Evolutionary conservation across 2,888 invertebrate genomes (phyloP).

Genomic region (Drosophila colorata): DNA sequence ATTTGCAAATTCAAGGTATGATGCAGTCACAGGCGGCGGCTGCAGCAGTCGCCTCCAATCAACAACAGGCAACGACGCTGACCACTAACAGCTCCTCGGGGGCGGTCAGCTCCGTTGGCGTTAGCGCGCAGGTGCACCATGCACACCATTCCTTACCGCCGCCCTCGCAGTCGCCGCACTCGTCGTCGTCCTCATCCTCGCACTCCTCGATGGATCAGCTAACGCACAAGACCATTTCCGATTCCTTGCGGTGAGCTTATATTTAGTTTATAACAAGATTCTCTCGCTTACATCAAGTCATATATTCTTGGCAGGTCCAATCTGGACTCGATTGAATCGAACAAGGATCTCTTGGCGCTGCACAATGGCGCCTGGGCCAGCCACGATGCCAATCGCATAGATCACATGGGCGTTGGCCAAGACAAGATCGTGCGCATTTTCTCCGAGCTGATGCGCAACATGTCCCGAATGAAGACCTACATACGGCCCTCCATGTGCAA

Average conservation of each 20-base stretch:
- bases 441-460: conserved; percentile 94
- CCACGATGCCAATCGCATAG: conserved; percentile 71
- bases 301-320: conserved; percentile 74
- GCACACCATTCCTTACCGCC: conserved; percentile 73
- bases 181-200: conserved; percentile 75
- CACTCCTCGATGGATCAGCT: conserved; percentile 79
- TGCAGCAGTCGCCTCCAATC: conserved; percentile 80
- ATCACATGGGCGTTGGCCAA: conserved; percentile 88
- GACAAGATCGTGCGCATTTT: conserved; percentile 94
- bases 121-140: conserved; percentile 57
- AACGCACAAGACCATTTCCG: conserved; percentile 80
- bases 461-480: conserved; percentile 95
- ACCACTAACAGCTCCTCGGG: conserved; percentile 41
- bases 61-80: conserved; percentile 55
- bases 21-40: conserved; percentile 82
- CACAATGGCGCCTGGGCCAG: conserved; percentile 89
- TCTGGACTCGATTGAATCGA: conserved; percentile 85
- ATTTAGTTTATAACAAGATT: not conserved
- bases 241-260: conserved; percentile 78
- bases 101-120: conserved; percentile 31
- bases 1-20: conserved; percentile 82
- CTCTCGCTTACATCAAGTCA: not conserved
- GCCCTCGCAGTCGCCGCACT: conserved; percentile 82
- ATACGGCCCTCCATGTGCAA: conserved; percentile 95
- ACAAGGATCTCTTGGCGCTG: conserved; percentile 89